These are phyloP conservation scores for Frieseomelitta varia DNA, from an alignment of 1,140 invertebrate species.

Conservation along the genomic window DNA sequence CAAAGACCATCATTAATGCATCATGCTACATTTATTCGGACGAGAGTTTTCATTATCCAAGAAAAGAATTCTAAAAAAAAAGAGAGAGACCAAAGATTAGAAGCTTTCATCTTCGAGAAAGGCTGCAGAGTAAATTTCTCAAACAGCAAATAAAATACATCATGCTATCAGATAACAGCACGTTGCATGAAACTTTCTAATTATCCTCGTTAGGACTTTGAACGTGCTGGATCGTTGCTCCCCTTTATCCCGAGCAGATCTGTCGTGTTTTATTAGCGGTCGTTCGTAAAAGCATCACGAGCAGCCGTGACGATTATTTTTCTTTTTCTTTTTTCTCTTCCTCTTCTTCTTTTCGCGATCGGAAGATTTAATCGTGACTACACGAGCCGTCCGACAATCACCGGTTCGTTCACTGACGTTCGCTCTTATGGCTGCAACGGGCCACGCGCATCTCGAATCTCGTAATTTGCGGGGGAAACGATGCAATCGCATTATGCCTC, in stretches of 20 bases:
- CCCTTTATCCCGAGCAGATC: constrained; percentile 20
- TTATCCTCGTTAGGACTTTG: background rate
- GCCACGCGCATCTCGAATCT: constrained; percentile 3
- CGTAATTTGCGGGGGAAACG: constrained; percentile 12
- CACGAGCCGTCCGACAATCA: background rate
- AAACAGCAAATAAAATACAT: background rate
- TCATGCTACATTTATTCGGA: too few relatives aligned
- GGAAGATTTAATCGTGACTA: constrained; percentile 34
- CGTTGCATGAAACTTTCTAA: constrained; percentile 28
- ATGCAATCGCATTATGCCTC: constrained; percentile 22
- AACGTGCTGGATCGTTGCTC: background rate
- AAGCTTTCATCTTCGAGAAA: background rate
- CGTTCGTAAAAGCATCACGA: constrained; percentile 29
- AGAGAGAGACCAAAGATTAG: background rate
- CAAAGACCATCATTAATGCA: too few relatives aligned
- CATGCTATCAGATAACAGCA: background rate
- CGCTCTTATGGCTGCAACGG: background rate
- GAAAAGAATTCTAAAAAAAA: too few relatives aligned
- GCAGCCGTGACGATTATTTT: constrained; percentile 3
- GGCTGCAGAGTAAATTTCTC: background rate
- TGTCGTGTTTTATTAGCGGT: constrained; percentile 29
- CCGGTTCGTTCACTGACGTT: background rate
- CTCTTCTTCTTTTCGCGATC: constrained; percentile 13
- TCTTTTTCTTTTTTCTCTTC: too few relatives aligned
- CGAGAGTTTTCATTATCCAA: background rate